Evolutionary conservation across 1,140 invertebrate species (phyloP), one percentile per base, ranked within the genome.

Genomic region (Euborellia annulipes): DNA sequence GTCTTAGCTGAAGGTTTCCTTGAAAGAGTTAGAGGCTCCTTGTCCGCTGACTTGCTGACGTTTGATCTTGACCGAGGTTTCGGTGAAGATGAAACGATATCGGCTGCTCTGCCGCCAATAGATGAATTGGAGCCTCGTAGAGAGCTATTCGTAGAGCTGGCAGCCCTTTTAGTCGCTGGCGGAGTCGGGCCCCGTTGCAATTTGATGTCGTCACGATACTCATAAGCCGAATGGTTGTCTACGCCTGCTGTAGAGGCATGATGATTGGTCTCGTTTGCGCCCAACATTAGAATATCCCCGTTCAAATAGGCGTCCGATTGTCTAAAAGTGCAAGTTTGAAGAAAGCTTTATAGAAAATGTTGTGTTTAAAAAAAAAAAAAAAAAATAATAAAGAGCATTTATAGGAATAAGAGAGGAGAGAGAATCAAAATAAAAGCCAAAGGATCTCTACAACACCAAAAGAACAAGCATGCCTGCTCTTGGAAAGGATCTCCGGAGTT

Each of bases 261-360:
- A 23, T 78, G 73, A 41, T 73, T 68, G 40, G 72, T 71, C 19
- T 59, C 58, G 40, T 57, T 55, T 46, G 48, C 36, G 23, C 41
- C 13, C 45, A 82, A 70, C 63, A 83, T 79, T 57, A 84, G 70
- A 56, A 80, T 72, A 57, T 83, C 79, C 52, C 76, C 77, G 59
- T 75, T 78, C 68, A 82, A 85, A 62, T 78, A 83, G 47, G 77
- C 74, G 62, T 84, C 79, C 47, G 71, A 72, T 64, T 82, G 74
- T 61, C 82, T 85, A 59, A 3, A 54, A 55, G 51, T 41, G 18
- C 41, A 38, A 22, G 40, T 30, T 34, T 6, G 9, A 14, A 36
- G 18, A 37, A 44, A 40, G 9, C 11, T 48, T 44, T 8, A 47
- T 20, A 3, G 21, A 7, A 7, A 36, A 22, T 23, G 18, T 41